These are phyloP conservation scores for Orthosia gracilis DNA, from an alignment of 2,888 invertebrate species.

Conservation along the genomic window DNA sequence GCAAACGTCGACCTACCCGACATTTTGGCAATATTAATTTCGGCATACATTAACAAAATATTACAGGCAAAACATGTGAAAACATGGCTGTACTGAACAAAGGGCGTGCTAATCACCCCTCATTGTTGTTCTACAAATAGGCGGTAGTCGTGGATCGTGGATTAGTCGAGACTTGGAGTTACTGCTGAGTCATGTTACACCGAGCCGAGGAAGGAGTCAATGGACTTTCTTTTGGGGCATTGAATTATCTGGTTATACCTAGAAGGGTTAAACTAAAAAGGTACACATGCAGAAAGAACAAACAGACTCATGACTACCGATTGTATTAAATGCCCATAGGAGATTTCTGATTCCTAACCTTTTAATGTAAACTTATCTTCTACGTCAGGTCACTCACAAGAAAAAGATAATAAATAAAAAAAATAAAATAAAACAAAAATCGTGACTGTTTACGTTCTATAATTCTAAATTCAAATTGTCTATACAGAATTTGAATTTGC, in stretches of 20 bases:
- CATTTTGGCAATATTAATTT: constrained; percentile 55
- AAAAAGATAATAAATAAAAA: no score
- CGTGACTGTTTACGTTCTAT: no score
- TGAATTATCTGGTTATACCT: no score
- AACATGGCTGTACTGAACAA: constrained; percentile 57
- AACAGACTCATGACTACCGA: no score
- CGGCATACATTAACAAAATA: constrained; percentile 54
- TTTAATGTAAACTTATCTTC: not conserved
- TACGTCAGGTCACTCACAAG: no score
- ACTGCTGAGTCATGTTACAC: constrained; percentile 33
- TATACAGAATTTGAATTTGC: no score
- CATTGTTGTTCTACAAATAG: constrained; percentile 57
- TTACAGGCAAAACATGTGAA: constrained; percentile 66
- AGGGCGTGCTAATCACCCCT: constrained; percentile 60
- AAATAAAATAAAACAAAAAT: no score
- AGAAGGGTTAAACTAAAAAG: no score
- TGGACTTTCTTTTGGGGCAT: not conserved
- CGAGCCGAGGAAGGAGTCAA: not conserved
- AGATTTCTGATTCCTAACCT: not conserved
- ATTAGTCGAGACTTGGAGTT: constrained; percentile 48
- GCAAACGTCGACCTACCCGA: constrained; percentile 26
- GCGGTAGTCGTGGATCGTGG: constrained; percentile 53
- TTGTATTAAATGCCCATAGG: no score
- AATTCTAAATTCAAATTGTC: no score
- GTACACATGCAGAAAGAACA: no score